A percentile compares a stretch with the other conserved stretches of the same genome.
phyloP scores from a whole-genome alignment of 2,797 vertebrate species.

The Echeneis naucrates region DNA sequence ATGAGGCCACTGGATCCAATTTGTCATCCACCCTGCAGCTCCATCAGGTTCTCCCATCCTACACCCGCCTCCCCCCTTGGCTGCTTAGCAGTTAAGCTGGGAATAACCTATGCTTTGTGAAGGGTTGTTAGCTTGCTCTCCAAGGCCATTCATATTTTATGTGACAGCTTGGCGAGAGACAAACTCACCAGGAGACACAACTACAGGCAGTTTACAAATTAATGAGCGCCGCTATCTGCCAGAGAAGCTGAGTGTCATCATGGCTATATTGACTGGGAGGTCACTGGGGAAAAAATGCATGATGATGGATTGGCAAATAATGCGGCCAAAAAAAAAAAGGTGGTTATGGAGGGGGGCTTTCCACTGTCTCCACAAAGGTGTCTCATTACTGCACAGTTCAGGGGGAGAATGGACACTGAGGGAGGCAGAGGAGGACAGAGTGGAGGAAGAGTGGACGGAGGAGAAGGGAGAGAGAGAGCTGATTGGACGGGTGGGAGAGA shows the following conservation, averaged over 20 bases:
- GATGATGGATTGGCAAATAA: conserved; percentile 72
- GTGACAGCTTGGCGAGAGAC: conserved; percentile 69
- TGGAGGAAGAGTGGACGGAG: conserved; percentile 24
- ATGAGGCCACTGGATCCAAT: conserved; percentile 31
- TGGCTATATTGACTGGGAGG: conserved; percentile 63
- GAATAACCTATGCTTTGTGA: conserved; percentile 64
- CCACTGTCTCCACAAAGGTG: conserved; percentile 26
- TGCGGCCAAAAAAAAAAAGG: conserved; percentile 31
- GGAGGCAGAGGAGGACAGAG: conserved; percentile 40
- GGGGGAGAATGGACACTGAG: conserved; percentile 24
- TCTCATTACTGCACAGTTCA: conserved; percentile 56
- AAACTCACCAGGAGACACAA: conserved; percentile 66
- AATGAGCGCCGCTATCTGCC: conserved; percentile 71
- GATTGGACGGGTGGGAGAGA: conserved; percentile 20
- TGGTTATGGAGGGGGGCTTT: conserved; percentile 36
- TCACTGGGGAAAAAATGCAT: conserved; percentile 17
- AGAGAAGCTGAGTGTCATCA: conserved; percentile 64
- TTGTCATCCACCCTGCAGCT: conserved; percentile 43
- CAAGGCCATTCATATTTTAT: conserved; percentile 75
- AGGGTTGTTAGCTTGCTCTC: conserved; percentile 64
- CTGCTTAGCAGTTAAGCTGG: conserved; percentile 57
- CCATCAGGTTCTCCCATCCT: conserved; percentile 9
- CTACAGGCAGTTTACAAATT: conserved; percentile 78
- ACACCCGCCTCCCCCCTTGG: not conserved
- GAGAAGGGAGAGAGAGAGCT: conserved; percentile 1